A percentile compares a stretch with the other conserved stretches of the same genome.
These are phyloP conservation scores for Ephydatia muelleri DNA, from an alignment of 37 sponge, comb jelly and placozoan genomes.

Conservation along the genomic window DNA sequence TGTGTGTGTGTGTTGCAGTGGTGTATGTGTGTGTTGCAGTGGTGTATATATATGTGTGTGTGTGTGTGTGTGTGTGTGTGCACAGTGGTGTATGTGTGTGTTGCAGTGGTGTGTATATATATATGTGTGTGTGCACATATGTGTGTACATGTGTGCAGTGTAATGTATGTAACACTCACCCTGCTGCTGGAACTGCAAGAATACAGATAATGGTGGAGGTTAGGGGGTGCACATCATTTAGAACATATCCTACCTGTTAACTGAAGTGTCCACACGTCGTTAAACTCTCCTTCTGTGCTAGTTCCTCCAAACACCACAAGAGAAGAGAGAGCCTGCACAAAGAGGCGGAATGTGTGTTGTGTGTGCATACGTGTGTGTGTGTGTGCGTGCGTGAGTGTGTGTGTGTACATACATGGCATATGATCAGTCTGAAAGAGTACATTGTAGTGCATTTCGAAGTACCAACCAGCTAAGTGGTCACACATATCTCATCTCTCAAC, in stretches of 20 bases:
- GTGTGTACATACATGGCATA: not conserved
- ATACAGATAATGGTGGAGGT: not conserved
- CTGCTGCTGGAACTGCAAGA: not conserved
- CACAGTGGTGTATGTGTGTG: too few species aligned
- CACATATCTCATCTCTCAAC: too few species aligned
- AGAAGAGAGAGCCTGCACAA: not conserved
- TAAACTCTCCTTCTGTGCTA: slow-evolving; percentile 40
- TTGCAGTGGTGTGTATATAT: too few species aligned
- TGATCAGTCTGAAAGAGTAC: not conserved
- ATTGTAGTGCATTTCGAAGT: not conserved
- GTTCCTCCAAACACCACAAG: slow-evolving; percentile 59
- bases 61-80: not conserved
- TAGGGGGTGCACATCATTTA: not conserved
- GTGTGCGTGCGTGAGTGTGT: not conserved
- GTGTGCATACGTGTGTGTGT: not conserved
- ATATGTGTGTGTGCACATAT: too few species aligned
- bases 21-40: too few species aligned
- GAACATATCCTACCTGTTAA: slow-evolving; percentile 4
- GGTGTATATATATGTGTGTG: not conserved
- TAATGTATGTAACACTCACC: not conserved
- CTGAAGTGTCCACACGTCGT: slow-evolving; percentile 58
- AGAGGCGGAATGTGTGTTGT: not conserved
- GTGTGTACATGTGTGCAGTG: not conserved
- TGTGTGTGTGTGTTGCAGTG: too few species aligned
- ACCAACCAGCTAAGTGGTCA: too few species aligned